These are phyloP conservation scores for Argyresthia goedartella DNA, from an alignment of 2,888 invertebrate genomes.

Conservation along the genomic window DNA sequence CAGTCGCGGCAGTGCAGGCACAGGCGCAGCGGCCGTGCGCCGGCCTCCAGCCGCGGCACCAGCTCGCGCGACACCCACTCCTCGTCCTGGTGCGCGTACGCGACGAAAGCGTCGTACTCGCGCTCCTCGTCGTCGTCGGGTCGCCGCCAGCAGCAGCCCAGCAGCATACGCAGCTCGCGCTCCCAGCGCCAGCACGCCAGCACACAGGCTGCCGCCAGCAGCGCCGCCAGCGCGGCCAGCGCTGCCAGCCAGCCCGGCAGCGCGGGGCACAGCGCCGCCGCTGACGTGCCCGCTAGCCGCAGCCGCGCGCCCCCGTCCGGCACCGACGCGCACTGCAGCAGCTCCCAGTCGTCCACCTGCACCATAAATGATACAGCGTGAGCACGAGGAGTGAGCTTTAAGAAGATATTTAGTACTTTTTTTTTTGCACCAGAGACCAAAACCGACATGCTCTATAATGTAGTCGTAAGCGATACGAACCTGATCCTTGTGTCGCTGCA, in stretches of 20 bases:
- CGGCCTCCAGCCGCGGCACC: slow-evolving; percentile 74
- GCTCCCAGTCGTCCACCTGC: neutral
- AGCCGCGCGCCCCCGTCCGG: slow-evolving; percentile 5
- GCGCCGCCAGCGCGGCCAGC: neutral
- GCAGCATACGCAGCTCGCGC: slow-evolving; percentile 24
- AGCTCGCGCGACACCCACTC: slow-evolving; percentile 76
- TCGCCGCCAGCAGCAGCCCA: slow-evolving; percentile 80
- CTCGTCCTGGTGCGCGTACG: slow-evolving; percentile 84
- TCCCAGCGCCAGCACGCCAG: neutral
- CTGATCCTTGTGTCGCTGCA: too few relatives aligned
- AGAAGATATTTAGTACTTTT: neutral
- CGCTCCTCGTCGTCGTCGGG: too few relatives aligned
- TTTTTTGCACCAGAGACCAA: too few relatives aligned
- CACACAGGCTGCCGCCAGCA: too few relatives aligned
- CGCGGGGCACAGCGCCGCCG: slow-evolving; percentile 1
- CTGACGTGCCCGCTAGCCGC: slow-evolving; percentile 1
- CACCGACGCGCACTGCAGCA: slow-evolving; percentile 2
- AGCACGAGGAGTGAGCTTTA: neutral
- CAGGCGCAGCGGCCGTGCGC: slow-evolving; percentile 71
- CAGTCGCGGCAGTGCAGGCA: slow-evolving; percentile 84
- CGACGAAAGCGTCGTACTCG: slow-evolving; percentile 88
- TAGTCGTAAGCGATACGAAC: too few relatives aligned
- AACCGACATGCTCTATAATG: too few relatives aligned
- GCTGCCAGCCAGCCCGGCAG: neutral
- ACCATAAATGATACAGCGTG: neutral